phyloP scores from a whole-genome alignment of 2,888 invertebrate species.

The Platypus cylindrus region DNA sequence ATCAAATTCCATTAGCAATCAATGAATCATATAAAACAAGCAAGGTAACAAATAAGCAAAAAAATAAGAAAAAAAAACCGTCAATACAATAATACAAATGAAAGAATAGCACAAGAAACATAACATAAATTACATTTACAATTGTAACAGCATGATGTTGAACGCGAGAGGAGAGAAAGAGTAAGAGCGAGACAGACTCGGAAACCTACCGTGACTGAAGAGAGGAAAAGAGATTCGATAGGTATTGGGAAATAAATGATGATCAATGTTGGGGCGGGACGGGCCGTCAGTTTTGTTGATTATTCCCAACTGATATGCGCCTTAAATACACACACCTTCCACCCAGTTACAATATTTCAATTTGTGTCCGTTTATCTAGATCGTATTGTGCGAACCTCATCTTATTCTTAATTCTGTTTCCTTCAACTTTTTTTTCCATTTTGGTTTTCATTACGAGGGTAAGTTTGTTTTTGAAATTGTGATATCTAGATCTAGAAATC shows the following conservation, averaged over 20 bases:
- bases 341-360: constrained; percentile 28
- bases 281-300: constrained; percentile 20
- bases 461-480: too few species aligned
- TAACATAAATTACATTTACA: constrained; percentile 5
- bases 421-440: too few species aligned
- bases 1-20: neutral
- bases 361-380: constrained; percentile 27
- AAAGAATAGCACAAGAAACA: too few species aligned
- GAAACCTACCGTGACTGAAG: too few species aligned
- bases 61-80: neutral
- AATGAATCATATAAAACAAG: too few species aligned
- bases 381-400: constrained; percentile 15
- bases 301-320: constrained; percentile 23
- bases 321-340: constrained; percentile 23
- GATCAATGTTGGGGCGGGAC: constrained; percentile 22
- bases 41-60: constrained; percentile 10
- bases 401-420: too few species aligned
- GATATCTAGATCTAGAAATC: too few species aligned
- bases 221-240: too few species aligned
- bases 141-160: constrained; percentile 13
- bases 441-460: too few species aligned
- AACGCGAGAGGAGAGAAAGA: too few species aligned
- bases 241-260: constrained; percentile 15
- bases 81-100: too few species aligned
- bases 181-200: too few species aligned